phyloP scores from a whole-genome alignment of 2,113 vertebrate species.

The Tragelaphus strepsiceros region DNA sequence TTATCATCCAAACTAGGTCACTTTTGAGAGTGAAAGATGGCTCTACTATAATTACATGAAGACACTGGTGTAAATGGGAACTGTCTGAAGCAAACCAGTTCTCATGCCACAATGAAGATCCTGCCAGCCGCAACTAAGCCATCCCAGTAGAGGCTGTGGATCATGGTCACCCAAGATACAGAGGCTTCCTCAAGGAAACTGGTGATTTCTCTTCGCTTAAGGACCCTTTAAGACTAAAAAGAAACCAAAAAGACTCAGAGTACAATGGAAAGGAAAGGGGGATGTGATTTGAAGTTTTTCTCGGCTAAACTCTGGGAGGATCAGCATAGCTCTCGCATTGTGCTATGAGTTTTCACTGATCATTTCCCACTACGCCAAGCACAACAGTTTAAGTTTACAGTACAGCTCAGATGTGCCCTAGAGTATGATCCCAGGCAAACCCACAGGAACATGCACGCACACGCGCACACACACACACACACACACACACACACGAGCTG shows the following conservation, averaged over 20 bases:
- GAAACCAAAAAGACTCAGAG: not conserved
- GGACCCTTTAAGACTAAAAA: not conserved
- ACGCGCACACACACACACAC: no score
- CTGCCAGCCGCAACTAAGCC: not conserved
- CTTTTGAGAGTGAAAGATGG: not conserved
- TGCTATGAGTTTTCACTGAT: not conserved
- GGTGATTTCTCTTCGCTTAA: not conserved
- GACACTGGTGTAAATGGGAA: not conserved
- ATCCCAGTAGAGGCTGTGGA: not conserved
- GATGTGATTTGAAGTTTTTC: slow-evolving; percentile 33
- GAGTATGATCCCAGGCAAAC: not conserved
- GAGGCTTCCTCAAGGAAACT: not conserved
- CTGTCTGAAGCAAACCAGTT: not conserved
- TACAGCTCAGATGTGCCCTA: not conserved
- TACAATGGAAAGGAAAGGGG: not conserved
- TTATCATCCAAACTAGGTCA: not conserved
- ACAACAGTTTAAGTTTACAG: slow-evolving; percentile 21
- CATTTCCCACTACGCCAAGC: not conserved
- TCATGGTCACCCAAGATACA: not conserved
- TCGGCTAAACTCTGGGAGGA: slow-evolving; percentile 30
- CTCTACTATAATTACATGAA: not conserved
- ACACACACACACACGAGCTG: not conserved
- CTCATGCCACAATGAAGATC: not conserved
- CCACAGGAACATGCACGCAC: not conserved
- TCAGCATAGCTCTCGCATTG: not conserved